These are phyloP conservation scores for Eulacestoma nigropectus DNA, from an alignment of 2,113 vertebrate species.

Conservation along the genomic window DNA sequence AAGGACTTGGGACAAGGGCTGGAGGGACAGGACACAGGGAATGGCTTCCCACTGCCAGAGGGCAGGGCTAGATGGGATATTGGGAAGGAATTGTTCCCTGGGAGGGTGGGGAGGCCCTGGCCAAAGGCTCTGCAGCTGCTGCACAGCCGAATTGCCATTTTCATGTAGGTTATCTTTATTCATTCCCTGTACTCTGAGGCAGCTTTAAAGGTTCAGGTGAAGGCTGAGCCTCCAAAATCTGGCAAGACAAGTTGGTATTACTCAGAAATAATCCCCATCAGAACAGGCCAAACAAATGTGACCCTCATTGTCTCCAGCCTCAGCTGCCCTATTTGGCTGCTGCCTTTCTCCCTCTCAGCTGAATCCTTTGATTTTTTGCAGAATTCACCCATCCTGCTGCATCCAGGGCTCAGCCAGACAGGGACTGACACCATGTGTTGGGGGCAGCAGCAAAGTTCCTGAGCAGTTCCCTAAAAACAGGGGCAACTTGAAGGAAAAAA, in stretches of 20 bases:
- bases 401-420: not conserved
- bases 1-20: not conserved
- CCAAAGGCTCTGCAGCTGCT: not conserved
- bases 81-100: not conserved
- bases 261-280: not conserved
- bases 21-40: not conserved
- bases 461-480: not conserved
- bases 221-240: conserved; percentile 19
- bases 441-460: not conserved
- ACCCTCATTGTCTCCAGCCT: not conserved
- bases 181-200: not conserved
- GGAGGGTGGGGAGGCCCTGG: not conserved
- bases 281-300: not conserved
- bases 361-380: not conserved
- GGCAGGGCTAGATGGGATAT: not conserved
- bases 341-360: not conserved
- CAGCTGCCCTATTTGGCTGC: not conserved
- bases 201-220: not conserved
- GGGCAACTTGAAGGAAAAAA: not conserved
- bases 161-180: not conserved
- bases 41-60: not conserved
- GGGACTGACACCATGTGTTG: rapidly evolving
- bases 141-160: not conserved
- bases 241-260: not conserved
- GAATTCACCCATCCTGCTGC: not conserved